These are phyloP conservation scores for Pachyuromys duprasi DNA, from an alignment of 2,797 vertebrate species.

Conservation along the genomic window DNA sequence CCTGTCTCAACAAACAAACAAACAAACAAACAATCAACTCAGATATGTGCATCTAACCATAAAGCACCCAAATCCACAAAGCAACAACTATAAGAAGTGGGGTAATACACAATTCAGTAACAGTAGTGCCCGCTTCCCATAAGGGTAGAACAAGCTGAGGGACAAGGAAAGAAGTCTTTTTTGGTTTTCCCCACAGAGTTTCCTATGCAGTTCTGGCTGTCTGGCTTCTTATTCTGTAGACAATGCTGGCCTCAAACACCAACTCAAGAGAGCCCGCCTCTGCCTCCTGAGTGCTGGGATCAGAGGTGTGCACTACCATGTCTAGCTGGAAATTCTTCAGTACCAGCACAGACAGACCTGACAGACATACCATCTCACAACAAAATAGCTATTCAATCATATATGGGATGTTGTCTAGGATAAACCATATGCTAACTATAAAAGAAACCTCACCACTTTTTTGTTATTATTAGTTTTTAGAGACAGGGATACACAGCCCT, in stretches of 20 bases:
- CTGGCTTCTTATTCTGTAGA: neutral
- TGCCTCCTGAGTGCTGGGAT: neutral
- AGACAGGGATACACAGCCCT: neutral
- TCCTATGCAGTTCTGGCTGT: neutral
- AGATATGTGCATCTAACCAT: neutral
- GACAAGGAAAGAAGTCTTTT: neutral
- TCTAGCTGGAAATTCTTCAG: neutral
- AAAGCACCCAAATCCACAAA: constrained; percentile 31
- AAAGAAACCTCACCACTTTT: neutral
- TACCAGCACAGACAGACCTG: neutral
- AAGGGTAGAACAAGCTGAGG: neutral
- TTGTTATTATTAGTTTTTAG: neutral
- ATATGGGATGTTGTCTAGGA: no score
- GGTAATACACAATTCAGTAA: neutral
- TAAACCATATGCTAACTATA: neutral
- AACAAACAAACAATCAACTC: no score
- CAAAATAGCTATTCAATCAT: neutral
- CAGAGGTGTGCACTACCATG: neutral
- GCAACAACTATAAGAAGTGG: neutral
- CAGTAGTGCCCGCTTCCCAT: neutral
- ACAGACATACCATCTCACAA: neutral
- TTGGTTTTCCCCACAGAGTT: neutral
- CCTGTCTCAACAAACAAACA: no score
- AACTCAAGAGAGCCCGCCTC: neutral
- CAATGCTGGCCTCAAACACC: neutral